Evolutionary conservation across 2,888 invertebrate genomes (phyloP).

Genomic region (Drosophila fungiperda): DNA sequence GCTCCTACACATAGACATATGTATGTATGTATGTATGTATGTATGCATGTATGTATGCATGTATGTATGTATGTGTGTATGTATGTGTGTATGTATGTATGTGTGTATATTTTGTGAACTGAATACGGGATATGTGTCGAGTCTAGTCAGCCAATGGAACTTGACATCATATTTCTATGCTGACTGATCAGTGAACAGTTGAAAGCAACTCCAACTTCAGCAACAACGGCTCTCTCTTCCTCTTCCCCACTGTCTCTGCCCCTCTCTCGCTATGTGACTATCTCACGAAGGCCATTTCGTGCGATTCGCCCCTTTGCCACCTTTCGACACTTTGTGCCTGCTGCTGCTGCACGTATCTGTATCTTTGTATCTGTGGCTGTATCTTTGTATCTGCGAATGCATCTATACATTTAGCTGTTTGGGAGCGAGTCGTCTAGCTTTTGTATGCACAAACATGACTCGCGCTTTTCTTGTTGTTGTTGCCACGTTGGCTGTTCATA

Average conservation of each 20-base stretch:
- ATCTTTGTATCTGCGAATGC: slow-evolving; percentile 50
- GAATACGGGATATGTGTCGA: slow-evolving; percentile 3
- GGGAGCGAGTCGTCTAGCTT: slow-evolving; percentile 9
- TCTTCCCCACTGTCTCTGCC: neutral
- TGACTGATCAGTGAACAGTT: slow-evolving; percentile 8
- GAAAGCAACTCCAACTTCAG: slow-evolving; percentile 4
- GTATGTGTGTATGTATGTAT: neutral
- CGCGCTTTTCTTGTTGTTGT: slow-evolving; percentile 17
- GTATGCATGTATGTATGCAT: neutral
- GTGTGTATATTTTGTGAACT: neutral
- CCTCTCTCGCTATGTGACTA: neutral
- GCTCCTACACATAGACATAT: neutral
- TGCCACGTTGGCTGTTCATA: slow-evolving; percentile 45
- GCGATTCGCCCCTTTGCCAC: slow-evolving; percentile 5
- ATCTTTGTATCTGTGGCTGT: slow-evolving; percentile 20
- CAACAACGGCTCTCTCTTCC: too few species aligned
- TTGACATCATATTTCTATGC: slow-evolving; percentile 3
- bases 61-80: neutral
- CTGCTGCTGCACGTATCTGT: slow-evolving; percentile 15
- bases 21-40: neutral
- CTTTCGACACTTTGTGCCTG: slow-evolving; percentile 4
- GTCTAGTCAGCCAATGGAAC: neutral
- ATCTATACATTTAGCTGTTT: slow-evolving; percentile 12
- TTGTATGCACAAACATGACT: slow-evolving; percentile 30
- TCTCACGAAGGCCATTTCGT: slow-evolving; percentile 34